Evolutionary conservation across 2,113 vertebrate genomes (phyloP), one percentile per base, ranked within the genome.

Genomic region (Cololabis saira): DNA sequence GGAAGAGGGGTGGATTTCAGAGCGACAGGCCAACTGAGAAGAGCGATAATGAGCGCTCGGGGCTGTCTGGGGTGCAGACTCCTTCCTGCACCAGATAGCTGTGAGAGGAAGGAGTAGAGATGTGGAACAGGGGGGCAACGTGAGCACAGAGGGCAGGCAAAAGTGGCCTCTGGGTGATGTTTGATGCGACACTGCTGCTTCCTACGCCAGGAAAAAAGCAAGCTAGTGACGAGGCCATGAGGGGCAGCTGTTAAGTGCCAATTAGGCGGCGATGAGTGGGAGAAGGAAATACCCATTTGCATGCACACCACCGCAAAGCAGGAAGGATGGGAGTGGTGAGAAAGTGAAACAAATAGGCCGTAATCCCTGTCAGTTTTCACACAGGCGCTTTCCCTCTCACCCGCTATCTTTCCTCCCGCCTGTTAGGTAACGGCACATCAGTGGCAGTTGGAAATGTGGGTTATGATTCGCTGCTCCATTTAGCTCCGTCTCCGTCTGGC

Each of bases 41-140:
- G 65, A 86, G 80, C 58, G 85, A 86, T 91, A 91, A 91, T 90
- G 90, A 91, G 88, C 48, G 55, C 82, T 85, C 30, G 19, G 78
- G 85, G 81, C 82, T 89, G 85, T 87, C 82, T 74, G 80, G 73
- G 83, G 83, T 80, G 75, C 76, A 83, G 85, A 82, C 78, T 67
- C 79, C 81, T 78, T 83, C 80, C 69, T 16, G 18, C 12, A 30
- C 3, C 43, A 75, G 71, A 80, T 72, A 58, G 75, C 83, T 86
- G 83, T 44, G 10, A 81, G 81, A 73, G 64, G 63, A 67, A 24
- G 64, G 47, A 53, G 59, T 11, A 41, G 48, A 27, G 54, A 21
- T 30, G 12, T 22, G 22, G 2, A 45, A 40, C 48, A 47, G 50
- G 53, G 40, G 30, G 45, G 27, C 17, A 45, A 41, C 37, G 61